Percentiles rank a stretch among this genome's conserved stretches.
These are phyloP conservation scores for Polydrusus tereticollis DNA, from an alignment of 2,888 invertebrate genomes.

Conservation along the genomic window DNA sequence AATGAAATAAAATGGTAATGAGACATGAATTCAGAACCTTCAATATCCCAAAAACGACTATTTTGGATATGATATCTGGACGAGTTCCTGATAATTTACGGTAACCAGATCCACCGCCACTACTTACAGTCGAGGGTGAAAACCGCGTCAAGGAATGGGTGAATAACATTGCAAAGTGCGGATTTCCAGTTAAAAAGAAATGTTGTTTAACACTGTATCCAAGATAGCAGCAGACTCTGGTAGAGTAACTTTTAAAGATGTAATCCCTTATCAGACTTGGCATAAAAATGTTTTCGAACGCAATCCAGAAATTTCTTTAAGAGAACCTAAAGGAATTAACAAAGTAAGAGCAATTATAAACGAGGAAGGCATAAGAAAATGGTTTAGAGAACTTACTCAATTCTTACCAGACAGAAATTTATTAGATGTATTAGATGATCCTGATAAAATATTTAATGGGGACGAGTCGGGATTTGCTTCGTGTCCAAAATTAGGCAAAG, in stretches of 20 bases:
- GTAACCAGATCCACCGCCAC: slow-evolving; percentile 53
- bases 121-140: slow-evolving; percentile 51
- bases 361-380: slow-evolving; percentile 22
- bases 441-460: slow-evolving; percentile 57
- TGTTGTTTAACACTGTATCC: slow-evolving; percentile 55
- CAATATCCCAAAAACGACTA: not conserved
- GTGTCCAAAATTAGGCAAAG: slow-evolving; percentile 51
- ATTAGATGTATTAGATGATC: slow-evolving; percentile 48
- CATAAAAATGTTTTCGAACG: too few species aligned
- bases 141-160: slow-evolving; percentile 55
- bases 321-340: too few species aligned
- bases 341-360: slow-evolving; percentile 37
- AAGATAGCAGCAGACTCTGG: slow-evolving; percentile 49
- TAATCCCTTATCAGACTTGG: slow-evolving; percentile 51
- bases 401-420: not conserved
- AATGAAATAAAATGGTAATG: too few species aligned
- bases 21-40: not conserved
- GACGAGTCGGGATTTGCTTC: slow-evolving; percentile 60
- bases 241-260: slow-evolving; percentile 41
- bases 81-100: slow-evolving; percentile 8
- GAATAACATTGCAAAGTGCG: slow-evolving; percentile 55
- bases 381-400: slow-evolving; percentile 31
- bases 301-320: too few species aligned
- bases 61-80: slow-evolving; percentile 2
- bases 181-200: slow-evolving; percentile 57